Evolutionary conservation across 2,113 vertebrate species (phyloP), one percentile per base, ranked within the genome.

Genomic region (Menura novaehollandiae): DNA sequence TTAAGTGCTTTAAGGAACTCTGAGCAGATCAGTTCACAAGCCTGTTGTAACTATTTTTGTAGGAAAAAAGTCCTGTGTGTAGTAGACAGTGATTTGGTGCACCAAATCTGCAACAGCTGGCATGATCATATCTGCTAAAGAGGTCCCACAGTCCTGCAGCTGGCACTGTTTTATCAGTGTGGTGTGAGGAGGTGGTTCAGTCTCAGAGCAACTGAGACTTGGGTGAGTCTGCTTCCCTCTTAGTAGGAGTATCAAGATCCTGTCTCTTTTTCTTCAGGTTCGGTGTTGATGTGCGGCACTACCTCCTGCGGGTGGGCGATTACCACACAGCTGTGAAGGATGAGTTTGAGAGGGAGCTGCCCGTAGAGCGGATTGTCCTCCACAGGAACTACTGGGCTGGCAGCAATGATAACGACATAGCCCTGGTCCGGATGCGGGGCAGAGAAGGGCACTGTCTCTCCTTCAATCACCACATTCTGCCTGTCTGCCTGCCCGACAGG

Each of bases 341-440:
- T 20, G 98, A 98, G 13, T 98, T 98, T 28, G 98, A 98, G 91
- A 98, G 97, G 72, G 98, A 98, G 12, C 90, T 99, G 66, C 97
- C 96, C 0, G 97, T 98, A 14, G 98, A 99, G 88, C 93, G 67
- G 64, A 97, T 99, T 20, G 94, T 99, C 85, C 97, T 99, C 26
- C 99, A 99, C 97, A 98, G 97, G 96, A 99, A 98, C 97, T 99
- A 99, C 96, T 98, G 97, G 91, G 97, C 98, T 3, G 98, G 98
- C 97, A 98, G 98, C 62, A 99, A 98, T 24, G 98, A 99, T 15
- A 98, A 99, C 10, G 99, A 99, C 91, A 97, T 99, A 69, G 99
- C 99, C 59, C 85, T 99, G 95, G 73, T 99, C 81, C 98, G 97
- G 83, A 96, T 99, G 49, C 97, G 98, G 84, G 99, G 98, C 92